Evolutionary conservation across 2,888 invertebrate species (phyloP).

Genomic region (Hoplodrina blanda): DNA sequence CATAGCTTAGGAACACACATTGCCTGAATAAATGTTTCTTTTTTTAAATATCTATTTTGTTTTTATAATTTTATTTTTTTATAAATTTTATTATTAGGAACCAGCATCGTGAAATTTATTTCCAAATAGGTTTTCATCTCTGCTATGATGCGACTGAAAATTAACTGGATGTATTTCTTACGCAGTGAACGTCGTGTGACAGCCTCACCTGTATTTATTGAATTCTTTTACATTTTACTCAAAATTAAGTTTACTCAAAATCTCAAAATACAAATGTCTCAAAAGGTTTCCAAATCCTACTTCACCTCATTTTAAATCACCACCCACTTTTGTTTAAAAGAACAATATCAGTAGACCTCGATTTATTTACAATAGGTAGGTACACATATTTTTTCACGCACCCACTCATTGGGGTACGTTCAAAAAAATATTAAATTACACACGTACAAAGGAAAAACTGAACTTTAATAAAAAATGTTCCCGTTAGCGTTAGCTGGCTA

Average conservation of each 20-base stretch:
- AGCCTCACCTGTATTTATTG: not conserved
- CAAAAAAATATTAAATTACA: constrained; percentile 89
- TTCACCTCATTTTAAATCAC: constrained; percentile 30
- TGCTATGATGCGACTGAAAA: constrained; percentile 9
- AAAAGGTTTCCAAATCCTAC: not conserved
- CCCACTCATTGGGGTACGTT: constrained; percentile 76
- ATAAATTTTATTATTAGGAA: constrained; percentile 12
- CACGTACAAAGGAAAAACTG: constrained; percentile 81
- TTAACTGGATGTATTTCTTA: constrained; percentile 19
- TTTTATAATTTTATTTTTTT: constrained; percentile 21
- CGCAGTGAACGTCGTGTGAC: constrained; percentile 1
- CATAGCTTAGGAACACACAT: constrained; percentile 36
- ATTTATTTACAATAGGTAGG: constrained; percentile 77
- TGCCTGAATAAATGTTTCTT: constrained; percentile 39
- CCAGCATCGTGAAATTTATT: constrained; percentile 9
- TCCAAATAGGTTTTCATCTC: constrained; percentile 14
- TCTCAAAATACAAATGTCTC: not conserved
- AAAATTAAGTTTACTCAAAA: not conserved
- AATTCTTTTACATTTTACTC: not conserved
- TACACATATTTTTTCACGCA: constrained; percentile 75
- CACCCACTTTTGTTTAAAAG: constrained; percentile 44
- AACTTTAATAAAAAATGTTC: constrained; percentile 80
- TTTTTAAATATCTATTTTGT: constrained; percentile 1
- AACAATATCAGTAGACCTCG: constrained; percentile 69
- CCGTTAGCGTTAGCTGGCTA: constrained; percentile 87